Conservation (phyloP, 2,888 invertebrate species). For the Leucophenga maculata region DNA sequence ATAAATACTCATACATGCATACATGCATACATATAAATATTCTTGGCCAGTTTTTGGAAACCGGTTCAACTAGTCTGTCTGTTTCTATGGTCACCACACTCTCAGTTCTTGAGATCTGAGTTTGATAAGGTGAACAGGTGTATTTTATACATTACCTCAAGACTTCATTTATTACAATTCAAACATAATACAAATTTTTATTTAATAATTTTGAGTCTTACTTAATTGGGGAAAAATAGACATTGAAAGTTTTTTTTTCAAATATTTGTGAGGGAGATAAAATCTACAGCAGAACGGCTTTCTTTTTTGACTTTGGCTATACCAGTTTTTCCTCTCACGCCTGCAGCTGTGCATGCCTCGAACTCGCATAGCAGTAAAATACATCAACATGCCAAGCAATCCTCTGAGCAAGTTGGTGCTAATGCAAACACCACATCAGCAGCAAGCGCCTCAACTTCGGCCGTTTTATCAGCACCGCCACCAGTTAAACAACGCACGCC, state of each 20-base stretch:
- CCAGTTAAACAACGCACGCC: slow-evolving; percentile 71
- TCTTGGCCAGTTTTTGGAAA: neutral
- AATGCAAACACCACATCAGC: slow-evolving; percentile 58
- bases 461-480: slow-evolving; percentile 42
- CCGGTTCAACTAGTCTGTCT: too few species aligned
- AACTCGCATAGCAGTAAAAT: slow-evolving; percentile 59
- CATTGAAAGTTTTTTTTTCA: too few species aligned
- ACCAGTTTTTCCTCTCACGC: neutral
- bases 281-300: neutral
- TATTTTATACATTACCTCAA: too few species aligned
- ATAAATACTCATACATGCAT: neutral
- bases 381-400: slow-evolving; percentile 50
- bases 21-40: too few species aligned
- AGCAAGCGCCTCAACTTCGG: slow-evolving; percentile 51
- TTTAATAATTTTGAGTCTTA: too few species aligned
- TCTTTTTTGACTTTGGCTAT: too few species aligned
- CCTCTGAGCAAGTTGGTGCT: slow-evolving; percentile 41
- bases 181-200: too few species aligned
- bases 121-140: too few species aligned
- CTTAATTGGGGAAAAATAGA: too few species aligned
- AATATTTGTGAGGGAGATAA: neutral
- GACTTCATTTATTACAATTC: too few species aligned
- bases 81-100: too few species aligned
- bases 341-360: slow-evolving; percentile 49
- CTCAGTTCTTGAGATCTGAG: too few species aligned